Evolutionary conservation across 2,888 invertebrate species (phyloP).

Genomic region (Heliconius erato): DNA sequence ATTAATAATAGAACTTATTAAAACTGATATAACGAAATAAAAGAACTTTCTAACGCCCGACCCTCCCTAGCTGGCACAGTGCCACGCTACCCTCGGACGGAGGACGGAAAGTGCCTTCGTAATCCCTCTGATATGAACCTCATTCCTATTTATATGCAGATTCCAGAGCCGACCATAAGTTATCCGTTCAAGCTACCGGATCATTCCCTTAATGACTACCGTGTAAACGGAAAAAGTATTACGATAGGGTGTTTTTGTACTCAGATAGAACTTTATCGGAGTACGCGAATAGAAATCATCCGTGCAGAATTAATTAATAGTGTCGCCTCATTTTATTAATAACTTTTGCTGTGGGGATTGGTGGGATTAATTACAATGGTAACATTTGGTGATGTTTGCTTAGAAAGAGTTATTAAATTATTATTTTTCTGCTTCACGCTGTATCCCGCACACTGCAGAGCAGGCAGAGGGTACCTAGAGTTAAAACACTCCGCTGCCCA

Average conservation of each 20-base stretch:
- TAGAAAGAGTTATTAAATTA: conserved; percentile 22
- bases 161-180: conserved; percentile 83
- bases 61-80: conserved; percentile 52
- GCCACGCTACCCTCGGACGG: conserved; percentile 53
- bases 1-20: conserved; percentile 26
- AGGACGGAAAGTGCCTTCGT: conserved; percentile 53
- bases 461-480: too few species aligned
- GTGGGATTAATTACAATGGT: conserved; percentile 64
- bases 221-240: conserved; percentile 78
- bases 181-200: conserved; percentile 79
- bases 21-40: conserved; percentile 32
- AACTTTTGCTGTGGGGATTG: conserved; percentile 70
- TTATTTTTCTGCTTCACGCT: background rate
- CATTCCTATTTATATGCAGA: conserved; percentile 85
- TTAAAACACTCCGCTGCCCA: too few species aligned
- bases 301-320: conserved; percentile 80
- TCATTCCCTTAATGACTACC: conserved; percentile 81
- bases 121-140: conserved; percentile 69
- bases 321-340: conserved; percentile 79
- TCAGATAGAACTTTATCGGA: conserved; percentile 67
- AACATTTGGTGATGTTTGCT: conserved; percentile 47
- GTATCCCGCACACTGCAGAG: too few species aligned
- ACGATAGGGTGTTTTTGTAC: conserved; percentile 68
- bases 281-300: conserved; percentile 67
- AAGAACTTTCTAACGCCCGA: conserved; percentile 33